Conservation (phyloP, 1,140 invertebrate species). For the Drosophila mauritiana region DNA sequence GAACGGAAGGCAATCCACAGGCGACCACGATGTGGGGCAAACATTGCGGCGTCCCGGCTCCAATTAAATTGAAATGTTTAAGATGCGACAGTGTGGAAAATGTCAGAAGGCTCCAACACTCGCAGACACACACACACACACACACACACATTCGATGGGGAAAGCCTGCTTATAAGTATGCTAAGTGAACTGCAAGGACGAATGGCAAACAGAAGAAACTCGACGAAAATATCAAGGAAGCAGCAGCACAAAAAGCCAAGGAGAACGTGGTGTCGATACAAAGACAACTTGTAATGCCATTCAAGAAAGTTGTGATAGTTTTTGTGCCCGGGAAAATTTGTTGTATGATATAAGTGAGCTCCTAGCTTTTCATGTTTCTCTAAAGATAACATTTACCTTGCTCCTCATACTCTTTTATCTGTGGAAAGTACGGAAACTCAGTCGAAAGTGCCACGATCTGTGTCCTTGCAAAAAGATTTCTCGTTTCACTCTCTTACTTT, state of each 20-base stretch:
- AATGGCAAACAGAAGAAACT: conserved; percentile 2
- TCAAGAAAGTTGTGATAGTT: conserved; percentile 65
- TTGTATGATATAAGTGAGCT: not conserved
- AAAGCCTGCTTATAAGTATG: conserved; percentile 15
- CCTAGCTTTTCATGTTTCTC: too few relatives aligned
- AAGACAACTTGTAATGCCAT: conserved; percentile 71
- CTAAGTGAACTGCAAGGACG: conserved; percentile 52
- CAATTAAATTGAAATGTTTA: conserved; percentile 73
- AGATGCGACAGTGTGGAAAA: conserved; percentile 68
- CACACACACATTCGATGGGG: not conserved
- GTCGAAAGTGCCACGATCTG: conserved; percentile 7
- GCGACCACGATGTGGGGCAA: conserved; percentile 33
- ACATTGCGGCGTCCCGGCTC: conserved; percentile 18
- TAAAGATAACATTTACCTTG: too few relatives aligned
- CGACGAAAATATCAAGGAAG: not conserved
- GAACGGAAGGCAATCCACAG: conserved; percentile 59
- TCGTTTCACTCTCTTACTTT: not conserved
- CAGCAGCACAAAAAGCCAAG: not conserved
- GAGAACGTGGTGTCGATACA: conserved; percentile 56
- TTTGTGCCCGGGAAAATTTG: conserved; percentile 5
- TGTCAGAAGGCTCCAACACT: conserved; percentile 28
- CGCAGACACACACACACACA: not conserved
- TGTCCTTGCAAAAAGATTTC: conserved; percentile 7
- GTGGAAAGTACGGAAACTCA: conserved; percentile 18
- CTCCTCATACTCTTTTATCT: too few relatives aligned